Base-by-base conservation (phyloP, 1,140 invertebrate genomes). In the Acromyrmex echinatior region DNA sequence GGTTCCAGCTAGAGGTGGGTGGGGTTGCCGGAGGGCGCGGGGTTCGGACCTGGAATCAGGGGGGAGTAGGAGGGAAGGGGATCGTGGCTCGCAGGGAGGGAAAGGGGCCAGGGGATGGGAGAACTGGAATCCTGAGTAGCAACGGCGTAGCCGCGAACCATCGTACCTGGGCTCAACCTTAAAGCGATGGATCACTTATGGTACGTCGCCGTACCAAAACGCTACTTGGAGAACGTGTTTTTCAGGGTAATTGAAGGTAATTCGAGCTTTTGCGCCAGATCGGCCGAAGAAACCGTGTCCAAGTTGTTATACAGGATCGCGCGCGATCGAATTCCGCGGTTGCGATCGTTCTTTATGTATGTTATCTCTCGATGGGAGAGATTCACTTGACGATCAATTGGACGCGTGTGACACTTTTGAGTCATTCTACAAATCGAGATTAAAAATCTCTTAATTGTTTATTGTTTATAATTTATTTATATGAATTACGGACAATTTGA, bases 91-190 rank as follows among this genome's bases (percentile, higher is more conserved):
- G 63, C 28, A 66, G 84, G 63, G 79, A 45, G 79, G 39, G 80
- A 35, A 51, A 82, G 45, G 84, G 71, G 80, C 73, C 76, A 87
- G 86, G 88, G 90, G 91, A 93, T 89, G 93, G 91, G 92, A 94
- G 93, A 93, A 95, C 94, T 95, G 94, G 95, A 95, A 95, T 95
- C 93, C 94, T 94, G 95, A 95, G 95, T 95, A 95, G 95, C 94
- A 95, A 95, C 94, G 94, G 93, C 94, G 93, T 94, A 94, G 94
- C 93, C 93, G 93, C 94, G 92, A 94, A 94, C 90, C 94, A 87
- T 92, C 93, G 93, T 93, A 94, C 93, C 93, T 94, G 92, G 93
- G 93, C 92, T 93, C 93, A 93, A 93, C 88, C 93, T 95, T 95
- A 94, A 95, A 95, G 93, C 94, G 95, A 95, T 95, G 94, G 94